Base-by-base conservation (phyloP, 2,113 vertebrate species). In the Lates calcarifer region DNA sequence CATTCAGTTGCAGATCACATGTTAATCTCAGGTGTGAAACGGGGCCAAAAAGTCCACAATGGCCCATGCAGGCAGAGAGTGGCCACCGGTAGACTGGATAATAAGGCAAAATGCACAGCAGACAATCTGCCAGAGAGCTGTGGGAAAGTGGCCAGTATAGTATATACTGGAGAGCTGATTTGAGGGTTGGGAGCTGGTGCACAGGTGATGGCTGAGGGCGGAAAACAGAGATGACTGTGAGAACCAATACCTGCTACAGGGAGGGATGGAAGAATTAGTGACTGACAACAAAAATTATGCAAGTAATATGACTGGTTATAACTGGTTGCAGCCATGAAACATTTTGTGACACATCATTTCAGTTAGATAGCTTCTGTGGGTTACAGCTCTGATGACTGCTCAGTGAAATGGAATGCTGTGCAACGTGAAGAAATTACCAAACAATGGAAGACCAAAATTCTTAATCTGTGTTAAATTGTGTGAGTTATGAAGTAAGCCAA, bases 91-190 rank as follows among this genome's bases (percentile, higher is more conserved):
- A 24, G 28, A 29, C 3, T 11, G 13, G 57, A 8, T 20, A 18
- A 71, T 53, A 11, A 26, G 39, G 29, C 22, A 35, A 5, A 35
- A 58, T n/a, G 29, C 24, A 37, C 39, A 64, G 8, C 47, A 4
- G 68, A 35, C 61, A 41, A 2, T 31, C 12, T 47, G 58, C 58
- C 58, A 56, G 57, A 29, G 1, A 58, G 49, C 53, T 17, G 10
- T 11, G 51, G 53, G 37, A 11, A 22, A 15, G 62, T 60, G 55
- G 41, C 22, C 22, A 5, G 26, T 47, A 7, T 28, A 11, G 63
- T 33, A 29, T n/a, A 18, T 15, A n/a, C 11, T 18, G 28, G 3
- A n/a, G 58, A 77, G 49, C 64, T 63, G 29, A 69, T 77, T 43
- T 24, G 41, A 45, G 24, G 57, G 35, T 63, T 65, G 47, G 51